Base-by-base conservation (phyloP, 2,113 vertebrate species). In the Notiomystis cincta region DNA sequence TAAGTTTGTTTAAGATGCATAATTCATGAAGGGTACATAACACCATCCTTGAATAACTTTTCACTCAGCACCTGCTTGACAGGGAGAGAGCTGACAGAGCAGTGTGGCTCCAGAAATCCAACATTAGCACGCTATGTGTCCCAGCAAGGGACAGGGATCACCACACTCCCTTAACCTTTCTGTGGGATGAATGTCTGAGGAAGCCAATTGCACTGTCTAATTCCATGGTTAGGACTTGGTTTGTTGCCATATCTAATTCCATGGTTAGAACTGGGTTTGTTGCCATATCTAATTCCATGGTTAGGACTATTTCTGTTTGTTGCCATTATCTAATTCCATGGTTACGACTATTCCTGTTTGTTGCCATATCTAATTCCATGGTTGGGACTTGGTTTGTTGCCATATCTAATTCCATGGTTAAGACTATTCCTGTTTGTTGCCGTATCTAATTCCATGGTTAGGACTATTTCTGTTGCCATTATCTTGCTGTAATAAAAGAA, bases 1-100 rank as follows among this genome's bases (percentile, higher is more conserved):
- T 98, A 98, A 97, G 97, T 98, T 99, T 98, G 97, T 98, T 98
- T 98, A 98, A 98, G 97, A 98, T 98, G 98, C 97, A 99, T 98
- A 98, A 99, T 99, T 99, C 97, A 98, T 98, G 98, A 98, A 98
- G 97, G 94, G 97, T 97, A 97, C 96, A 97, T 97, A 97, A 95
- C 96, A 95, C 93, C 95, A 97, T 87, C 96, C 97, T 95, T 97
- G 96, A 98, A 95, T 98, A 98, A 97, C 97, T 98, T 97, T 96
- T 95, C 94, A 88, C 92, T 97, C 87, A 80, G 82, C 79, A 93
- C 95, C 90, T 94, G 90, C 91, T 90, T 97, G 96, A 96, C 90
- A 92, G 90, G 70, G 95, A 89, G 62, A 47, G 95, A 95, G 93
- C 89, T 95, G 96, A 97, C 91, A 94, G 93, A 94, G 61, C 14